These are phyloP conservation scores for Abramis brama DNA, from an alignment of 2,113 vertebrate genomes.

Conservation along the genomic window DNA sequence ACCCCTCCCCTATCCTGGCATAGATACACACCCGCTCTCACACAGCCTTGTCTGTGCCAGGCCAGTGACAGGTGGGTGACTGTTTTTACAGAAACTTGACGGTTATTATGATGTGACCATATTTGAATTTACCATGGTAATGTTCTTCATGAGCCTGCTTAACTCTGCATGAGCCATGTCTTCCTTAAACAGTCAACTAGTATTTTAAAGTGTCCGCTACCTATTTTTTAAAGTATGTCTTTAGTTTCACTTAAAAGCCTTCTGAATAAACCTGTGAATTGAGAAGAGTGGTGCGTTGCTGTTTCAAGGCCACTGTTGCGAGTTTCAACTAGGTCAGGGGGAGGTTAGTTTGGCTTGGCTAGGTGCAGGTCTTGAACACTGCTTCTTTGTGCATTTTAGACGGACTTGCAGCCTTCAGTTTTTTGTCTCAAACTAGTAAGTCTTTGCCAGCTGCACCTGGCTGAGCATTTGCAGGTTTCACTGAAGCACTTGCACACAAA, in stretches of 20 bases:
- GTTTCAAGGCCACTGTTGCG: slow-evolving; percentile 23
- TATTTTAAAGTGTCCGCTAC: neutral
- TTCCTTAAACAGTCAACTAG: neutral
- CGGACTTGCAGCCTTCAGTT: slow-evolving; percentile 15
- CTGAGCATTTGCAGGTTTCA: slow-evolving; percentile 51
- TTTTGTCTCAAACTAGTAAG: slow-evolving; percentile 40
- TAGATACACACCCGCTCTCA: neutral
- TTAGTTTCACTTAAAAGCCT: slow-evolving; percentile 56
- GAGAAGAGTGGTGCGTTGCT: slow-evolving; percentile 36
- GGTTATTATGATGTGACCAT: neutral
- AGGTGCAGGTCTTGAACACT: slow-evolving; percentile 66
- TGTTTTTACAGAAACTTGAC: neutral
- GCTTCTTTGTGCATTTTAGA: slow-evolving; percentile 49
- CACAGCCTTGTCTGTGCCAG: neutral
- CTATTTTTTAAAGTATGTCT: slow-evolving; percentile 18
- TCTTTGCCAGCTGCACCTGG: slow-evolving; percentile 68
- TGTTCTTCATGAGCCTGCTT: neutral
- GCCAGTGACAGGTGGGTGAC: slow-evolving; percentile 3
- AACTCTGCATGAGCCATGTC: too few relatives aligned
- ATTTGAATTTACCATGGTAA: neutral
- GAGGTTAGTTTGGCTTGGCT: slow-evolving; percentile 76
- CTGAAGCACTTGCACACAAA: slow-evolving; percentile 60
- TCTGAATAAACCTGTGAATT: slow-evolving; percentile 29
- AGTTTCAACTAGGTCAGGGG: slow-evolving; percentile 72
- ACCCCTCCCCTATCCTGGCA: slow-evolving; percentile 9